Base-by-base conservation (phyloP, 1,140 invertebrate genomes). In the Papilio polyxenes region DNA sequence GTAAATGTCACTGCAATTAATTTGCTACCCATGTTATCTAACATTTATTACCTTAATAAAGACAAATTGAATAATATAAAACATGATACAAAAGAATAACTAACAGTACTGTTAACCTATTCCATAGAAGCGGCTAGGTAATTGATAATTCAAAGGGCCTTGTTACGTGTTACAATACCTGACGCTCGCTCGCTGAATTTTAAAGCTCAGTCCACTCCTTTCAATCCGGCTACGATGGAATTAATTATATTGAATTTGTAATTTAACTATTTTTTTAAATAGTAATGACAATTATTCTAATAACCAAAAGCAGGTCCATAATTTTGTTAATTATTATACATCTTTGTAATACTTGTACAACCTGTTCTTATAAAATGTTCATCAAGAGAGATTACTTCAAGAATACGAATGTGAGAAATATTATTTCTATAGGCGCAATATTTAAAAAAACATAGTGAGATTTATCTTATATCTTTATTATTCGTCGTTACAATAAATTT, bases 111-210 rank as follows among this genome's bases (percentile, higher is more conserved):
- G 48, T 51, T 56, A 77, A 77, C 75, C 49, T 77, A 77, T 51
- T 77, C 48, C 75, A 53, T 10, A 51, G 75, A 49, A 77, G 48
- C 49, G 44, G 20, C 49, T 53, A 77, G 49, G n/a, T 53, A 53
- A 77, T 77, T 77, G 75, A 77, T 51, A 77, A 51, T 77, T 77
- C 48, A 77, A 75, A 75, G 74, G 74, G 74, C 74, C 48, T 75
- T 75, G 74, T 75, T 75, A 75, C 74, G 40, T 75, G 74, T 75
- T 44, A 75, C 74, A 75, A 75, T 75, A 75, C 40, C 37, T 74
- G 6, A 48, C 44, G 49, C 48, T 20, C 48, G 48, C 75, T 53
- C 48, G 49, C 44, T 77, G 75, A 77, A 77, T 77, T 77, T 77
- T 77, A 77, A 77, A 77, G n/a, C 65, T 17, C 13, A 69, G 65